phyloP scores from a whole-genome alignment of 2,888 invertebrate genomes.

The Cataglyphis livida region DNA sequence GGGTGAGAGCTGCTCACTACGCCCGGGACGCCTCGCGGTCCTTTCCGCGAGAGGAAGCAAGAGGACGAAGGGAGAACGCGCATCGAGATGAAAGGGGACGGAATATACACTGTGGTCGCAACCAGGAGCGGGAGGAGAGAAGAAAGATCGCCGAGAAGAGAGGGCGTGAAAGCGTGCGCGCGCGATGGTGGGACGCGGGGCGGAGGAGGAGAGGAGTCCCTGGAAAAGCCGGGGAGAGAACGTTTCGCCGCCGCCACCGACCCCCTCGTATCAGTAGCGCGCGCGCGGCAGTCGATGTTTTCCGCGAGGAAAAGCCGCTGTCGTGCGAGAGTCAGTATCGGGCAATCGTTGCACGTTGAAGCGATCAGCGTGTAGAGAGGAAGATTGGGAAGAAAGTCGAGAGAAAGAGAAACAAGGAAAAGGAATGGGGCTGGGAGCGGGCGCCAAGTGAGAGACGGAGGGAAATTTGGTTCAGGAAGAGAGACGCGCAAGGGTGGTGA shows the following conservation, averaged over 20 bases:
- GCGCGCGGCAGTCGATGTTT: constrained; percentile 69
- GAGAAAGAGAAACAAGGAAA: not conserved
- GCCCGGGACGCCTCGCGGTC: constrained; percentile 82
- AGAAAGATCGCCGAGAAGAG: constrained; percentile 51
- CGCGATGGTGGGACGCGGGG: constrained; percentile 31
- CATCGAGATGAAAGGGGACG: constrained; percentile 28
- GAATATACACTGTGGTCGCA: constrained; percentile 28
- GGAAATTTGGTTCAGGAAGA: constrained; percentile 58
- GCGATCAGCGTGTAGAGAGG: constrained; percentile 15
- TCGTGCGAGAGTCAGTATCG: constrained; percentile 50
- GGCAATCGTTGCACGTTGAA: constrained; percentile 54
- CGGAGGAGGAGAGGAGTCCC: constrained; percentile 48
- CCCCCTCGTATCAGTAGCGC: constrained; percentile 58
- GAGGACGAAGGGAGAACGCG: constrained; percentile 12
- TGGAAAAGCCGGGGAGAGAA: constrained; percentile 71
- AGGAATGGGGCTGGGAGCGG: constrained; percentile 20
- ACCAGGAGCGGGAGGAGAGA: constrained; percentile 52
- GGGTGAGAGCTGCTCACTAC: constrained; percentile 84
- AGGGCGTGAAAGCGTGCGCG: constrained; percentile 32
- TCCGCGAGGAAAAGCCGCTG: constrained; percentile 68
- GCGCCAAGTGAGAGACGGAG: constrained; percentile 39
- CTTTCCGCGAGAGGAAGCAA: constrained; percentile 25
- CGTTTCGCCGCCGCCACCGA: constrained; percentile 67
- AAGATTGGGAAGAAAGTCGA: not conserved
- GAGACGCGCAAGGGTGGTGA: constrained; percentile 74